Evolutionary conservation across 2,113 vertebrate species (phyloP), one percentile per base, ranked within the genome.

Genomic region (Seriola dumerili): DNA sequence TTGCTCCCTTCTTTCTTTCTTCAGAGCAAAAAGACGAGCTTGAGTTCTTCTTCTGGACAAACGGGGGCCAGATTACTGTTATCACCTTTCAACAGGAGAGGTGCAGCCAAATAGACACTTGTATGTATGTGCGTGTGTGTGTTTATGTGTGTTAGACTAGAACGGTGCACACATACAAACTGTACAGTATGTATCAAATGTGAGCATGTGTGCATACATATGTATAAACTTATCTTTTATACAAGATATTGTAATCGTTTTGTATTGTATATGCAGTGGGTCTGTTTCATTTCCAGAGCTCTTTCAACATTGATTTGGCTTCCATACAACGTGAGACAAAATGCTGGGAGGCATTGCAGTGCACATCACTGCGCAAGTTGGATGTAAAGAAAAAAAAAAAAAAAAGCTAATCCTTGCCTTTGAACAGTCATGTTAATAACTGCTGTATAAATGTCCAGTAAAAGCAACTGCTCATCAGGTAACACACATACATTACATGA

Each of bases 171-270:
- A 91, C 93, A 92, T 91, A 90, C 88, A 85, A 85, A 90, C 91
- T 94, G 94, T 94, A 94, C 85, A 94, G 91, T 89, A 88, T 93
- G 93, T 94, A 94, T 92, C 91, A 78, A 92, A 93, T 84, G 89
- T 94, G 90, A 91, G 92, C 93, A 94, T 94, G 90, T 91, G 93
- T 91, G 91, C 88, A 79, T 90, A 94, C 91, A 94, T 94, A 94
- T 93, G 94, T 93, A 94, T 92, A 94, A 93, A 94, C 91, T 89
- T 94, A 94, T 94, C 94, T 94, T 94, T 94, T 94, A 94, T 94
- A 94, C 93, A 89, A 94, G 90, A 93, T 93, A 94, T 89, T 87
- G 93, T 94, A 93, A 94, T 91, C 81, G 88, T 94, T 94, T 94
- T 94, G 92, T 93, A 93, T 91, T 73, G 92, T 93, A 91, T 84